phyloP scores from a whole-genome alignment of 2,113 vertebrate species.

The Plotosus lineatus region DNA sequence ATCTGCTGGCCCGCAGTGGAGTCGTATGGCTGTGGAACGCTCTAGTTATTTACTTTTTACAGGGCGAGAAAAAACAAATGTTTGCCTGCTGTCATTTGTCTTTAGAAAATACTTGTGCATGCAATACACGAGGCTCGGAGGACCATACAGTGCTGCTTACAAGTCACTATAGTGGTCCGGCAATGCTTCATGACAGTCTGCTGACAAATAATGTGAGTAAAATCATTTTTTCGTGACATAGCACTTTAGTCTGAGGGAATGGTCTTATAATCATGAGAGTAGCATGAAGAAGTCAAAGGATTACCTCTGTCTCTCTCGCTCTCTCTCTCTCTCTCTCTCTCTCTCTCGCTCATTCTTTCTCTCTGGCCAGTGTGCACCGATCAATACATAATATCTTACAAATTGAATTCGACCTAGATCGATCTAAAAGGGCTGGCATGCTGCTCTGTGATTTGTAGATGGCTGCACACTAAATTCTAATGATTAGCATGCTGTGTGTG shows the following conservation, averaged over 20 bases:
- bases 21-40: slow-evolving; percentile 48
- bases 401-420: slow-evolving; percentile 82
- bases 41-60: slow-evolving; percentile 47
- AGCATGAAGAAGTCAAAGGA: slow-evolving; percentile 68
- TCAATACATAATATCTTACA: slow-evolving; percentile 84
- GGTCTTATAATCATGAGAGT: slow-evolving; percentile 62
- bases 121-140: not conserved
- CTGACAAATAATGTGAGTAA: not conserved
- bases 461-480: slow-evolving; percentile 72
- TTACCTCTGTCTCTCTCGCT: slow-evolving; percentile 52
- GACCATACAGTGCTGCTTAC: not conserved
- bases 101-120: slow-evolving; percentile 22
- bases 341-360: slow-evolving; percentile 46
- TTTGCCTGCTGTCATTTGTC: slow-evolving; percentile 22
- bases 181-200: not conserved
- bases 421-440: slow-evolving; percentile 68
- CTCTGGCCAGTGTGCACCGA: slow-evolving; percentile 60
- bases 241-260: slow-evolving; percentile 44
- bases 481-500: slow-evolving; percentile 60
- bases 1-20: slow-evolving; percentile 51
- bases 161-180: not conserved
- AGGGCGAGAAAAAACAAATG: slow-evolving; percentile 31
- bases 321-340: slow-evolving; percentile 58
- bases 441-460: slow-evolving; percentile 65
- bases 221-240: not conserved